These are phyloP conservation scores for Macrotus californicus DNA, from an alignment of 2,113 vertebrate species.

Conservation along the genomic window DNA sequence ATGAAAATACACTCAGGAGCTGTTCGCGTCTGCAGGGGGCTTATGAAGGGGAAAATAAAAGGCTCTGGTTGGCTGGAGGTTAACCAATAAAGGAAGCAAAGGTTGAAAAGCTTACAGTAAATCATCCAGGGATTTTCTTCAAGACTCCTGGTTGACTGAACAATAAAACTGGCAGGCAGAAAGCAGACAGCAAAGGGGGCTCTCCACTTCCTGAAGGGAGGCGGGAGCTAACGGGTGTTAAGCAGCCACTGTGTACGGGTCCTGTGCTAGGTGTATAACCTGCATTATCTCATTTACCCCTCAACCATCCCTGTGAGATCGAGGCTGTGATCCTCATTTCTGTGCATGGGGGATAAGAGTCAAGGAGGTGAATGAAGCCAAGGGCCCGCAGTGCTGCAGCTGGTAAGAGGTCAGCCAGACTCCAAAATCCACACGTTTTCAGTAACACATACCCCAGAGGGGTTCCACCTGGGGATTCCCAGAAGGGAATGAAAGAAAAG, in stretches of 20 bases:
- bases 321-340: not conserved
- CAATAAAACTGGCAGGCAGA: not conserved
- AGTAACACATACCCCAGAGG: rapidly evolving
- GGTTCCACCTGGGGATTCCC: not conserved
- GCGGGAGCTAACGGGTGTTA: rapidly evolving
- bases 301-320: not conserved
- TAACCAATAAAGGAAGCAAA: conserved; percentile 38
- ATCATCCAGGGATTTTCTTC: conserved; percentile 32
- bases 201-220: not conserved
- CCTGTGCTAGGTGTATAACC: not conserved
- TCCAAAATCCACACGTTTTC: not conserved
- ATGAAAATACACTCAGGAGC: not conserved
- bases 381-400: too few relatives aligned
- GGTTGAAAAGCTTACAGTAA: conserved; percentile 15
- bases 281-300: not conserved
- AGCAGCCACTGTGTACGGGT: rapidly evolving
- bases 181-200: not conserved
- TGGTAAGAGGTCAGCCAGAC: not conserved
- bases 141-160: not conserved
- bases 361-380: too few relatives aligned
- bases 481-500: not conserved
- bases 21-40: not conserved
- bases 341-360: rapidly evolving
- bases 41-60: not conserved
- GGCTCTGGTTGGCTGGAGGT: conserved; percentile 14